These are phyloP conservation scores for Dexiosoma caninum DNA, from an alignment of 2,888 invertebrate species.

Conservation along the genomic window DNA sequence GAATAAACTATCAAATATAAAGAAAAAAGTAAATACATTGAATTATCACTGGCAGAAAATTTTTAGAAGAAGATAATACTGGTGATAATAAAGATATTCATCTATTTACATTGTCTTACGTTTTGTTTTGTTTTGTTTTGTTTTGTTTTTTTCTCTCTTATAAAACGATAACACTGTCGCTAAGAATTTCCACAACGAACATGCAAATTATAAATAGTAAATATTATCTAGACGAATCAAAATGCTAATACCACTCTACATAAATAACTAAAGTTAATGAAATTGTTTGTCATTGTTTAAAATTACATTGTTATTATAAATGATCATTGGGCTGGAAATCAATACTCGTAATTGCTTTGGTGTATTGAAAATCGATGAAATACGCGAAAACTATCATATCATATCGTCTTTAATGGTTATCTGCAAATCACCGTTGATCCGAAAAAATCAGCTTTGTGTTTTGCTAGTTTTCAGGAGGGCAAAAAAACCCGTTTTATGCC, in stretches of 20 bases:
- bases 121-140: constrained; percentile 8
- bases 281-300: neutral
- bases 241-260: constrained; percentile 11
- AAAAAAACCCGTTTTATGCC: too few species aligned
- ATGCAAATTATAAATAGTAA: constrained; percentile 34
- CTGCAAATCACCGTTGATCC: too few species aligned
- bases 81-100: constrained; percentile 52
- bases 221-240: neutral
- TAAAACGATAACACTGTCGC: constrained; percentile 5
- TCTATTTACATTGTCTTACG: constrained; percentile 28
- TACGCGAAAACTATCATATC: too few species aligned
- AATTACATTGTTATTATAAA: too few species aligned
- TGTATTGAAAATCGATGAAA: too few species aligned
- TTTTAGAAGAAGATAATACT: constrained; percentile 41
- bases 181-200: neutral
- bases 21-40: constrained; percentile 49
- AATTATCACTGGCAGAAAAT: constrained; percentile 53
- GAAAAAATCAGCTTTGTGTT: too few species aligned
- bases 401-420: too few species aligned
- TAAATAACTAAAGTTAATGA: neutral
- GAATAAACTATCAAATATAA: constrained; percentile 58
- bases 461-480: too few species aligned
- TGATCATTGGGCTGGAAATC: neutral
- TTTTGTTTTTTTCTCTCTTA: constrained; percentile 9
- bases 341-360: neutral